Evolutionary conservation across 1,140 invertebrate species (phyloP), one percentile per base, ranked within the genome.

Genomic region (Andrena cerasifolii): DNA sequence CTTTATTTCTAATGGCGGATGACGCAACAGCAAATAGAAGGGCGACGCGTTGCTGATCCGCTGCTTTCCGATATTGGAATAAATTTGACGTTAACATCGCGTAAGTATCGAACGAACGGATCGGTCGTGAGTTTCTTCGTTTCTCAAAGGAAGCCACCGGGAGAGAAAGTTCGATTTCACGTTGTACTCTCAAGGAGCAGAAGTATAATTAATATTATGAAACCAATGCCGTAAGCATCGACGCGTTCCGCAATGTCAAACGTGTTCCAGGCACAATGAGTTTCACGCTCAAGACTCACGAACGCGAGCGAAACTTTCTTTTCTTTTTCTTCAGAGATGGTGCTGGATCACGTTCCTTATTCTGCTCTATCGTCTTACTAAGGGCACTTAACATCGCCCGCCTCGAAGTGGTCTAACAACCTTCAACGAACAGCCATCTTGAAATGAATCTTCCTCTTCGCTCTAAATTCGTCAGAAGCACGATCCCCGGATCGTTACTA

Each of bases 141-240:
- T 74, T 75, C 82, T 66, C 80, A 78, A 83, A 61, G 82, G 65
- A 47, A 75, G 66, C 24, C 51, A 14, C 53, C 18, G 56, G 43
- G 68, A 83, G 80, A 83, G 82, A 84, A 84, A 84, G 80, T 84
- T 59, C 28, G 66, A 68, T 84, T 82, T 79, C 76, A 71, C 76
- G 77, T 83, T 79, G 47, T 74, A 54, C 43, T 80, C 68, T 51
- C 71, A 75, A 62, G 26, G 54, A 74, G 67, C 75, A 73, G 31
- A 79, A 49, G 71, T 84, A 67, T 80, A 83, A 82, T 78, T 79
- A 84, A 83, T 76, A 84, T 84, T 83, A 76, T 80, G 80, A 84
- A 83, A 83, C 53, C 59, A 76, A 80, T 61, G 78, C 78, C 53
- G 51, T 79, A 80, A 82, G 58, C 66, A 72, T 75, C 72, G 72